Evolutionary conservation across 2,888 invertebrate species (phyloP), one percentile per base, ranked within the genome.

Genomic region (Spisula subtruncata): DNA sequence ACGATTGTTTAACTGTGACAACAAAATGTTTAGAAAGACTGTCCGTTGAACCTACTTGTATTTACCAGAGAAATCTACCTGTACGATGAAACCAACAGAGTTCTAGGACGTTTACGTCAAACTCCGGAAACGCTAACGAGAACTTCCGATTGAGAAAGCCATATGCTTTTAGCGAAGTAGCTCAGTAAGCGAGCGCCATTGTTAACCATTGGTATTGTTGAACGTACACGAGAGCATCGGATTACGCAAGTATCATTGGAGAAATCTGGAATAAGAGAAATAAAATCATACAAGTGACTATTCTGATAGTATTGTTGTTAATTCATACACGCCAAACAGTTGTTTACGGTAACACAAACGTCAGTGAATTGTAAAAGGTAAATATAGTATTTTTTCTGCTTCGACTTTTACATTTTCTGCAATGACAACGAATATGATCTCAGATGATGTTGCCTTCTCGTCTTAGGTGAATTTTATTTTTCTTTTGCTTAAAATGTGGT

Each of bases 101-200:
- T 14, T 32, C 75, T 35, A 32, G 75, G 25, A 25, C 25, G n/a
- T 66, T n/a, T 66, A 25, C 75, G 75, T 32, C 14, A 32, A 75
- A 75, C 35, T 32, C 75, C 75, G 75, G 75, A 75, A 35, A 75
- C 18, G 29, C 75, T 75, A 35, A 16, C 35, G 75, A 35, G 75
- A 35, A 35, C 35, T 75, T 75, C 75, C 71, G 32, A 71, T 29
- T 32, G 32, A 29, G 12, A 32, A 32, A 71, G 60, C 71, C 35
- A 75, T 14, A 14, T 32, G 75, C 75, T 75, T 75, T 75, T 75
- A 75, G 35, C 35, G 25, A 14, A 35, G 14, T 6, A 75, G 75
- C 75, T 16, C 75, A 75, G 14, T 12, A 75, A 35, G 32, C 35
- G 75, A 60, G 29, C 75, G 35, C 35, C 75, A 35, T 32, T 75